A percentile compares a stretch with the other conserved stretches of the same genome.
phyloP scores from a whole-genome alignment of 2,113 vertebrate genomes.

The Otis tarda region DNA sequence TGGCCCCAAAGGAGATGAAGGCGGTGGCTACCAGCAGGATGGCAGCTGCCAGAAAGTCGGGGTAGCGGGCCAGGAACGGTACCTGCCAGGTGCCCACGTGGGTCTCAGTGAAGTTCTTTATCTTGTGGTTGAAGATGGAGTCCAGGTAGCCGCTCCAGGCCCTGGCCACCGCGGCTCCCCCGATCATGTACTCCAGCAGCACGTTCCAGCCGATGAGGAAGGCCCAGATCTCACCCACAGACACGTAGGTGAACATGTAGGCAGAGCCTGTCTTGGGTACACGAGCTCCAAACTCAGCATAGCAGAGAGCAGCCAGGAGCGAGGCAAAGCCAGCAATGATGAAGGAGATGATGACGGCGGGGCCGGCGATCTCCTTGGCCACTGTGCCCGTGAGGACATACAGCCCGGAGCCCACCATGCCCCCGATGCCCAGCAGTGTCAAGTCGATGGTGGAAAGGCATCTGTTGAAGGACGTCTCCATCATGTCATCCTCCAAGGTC shows the following conservation, averaged over 20 bases:
- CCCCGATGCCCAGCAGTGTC: conserved; percentile 88
- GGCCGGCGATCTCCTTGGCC: conserved; percentile 89
- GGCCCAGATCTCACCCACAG: conserved; percentile 94
- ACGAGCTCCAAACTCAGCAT: conserved; percentile 92
- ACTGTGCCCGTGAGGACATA: conserved; percentile 94
- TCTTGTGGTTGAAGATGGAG: conserved; percentile 90
- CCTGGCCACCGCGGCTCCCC: conserved; percentile 89
- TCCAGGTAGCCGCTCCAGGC: conserved; percentile 97
- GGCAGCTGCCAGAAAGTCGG: conserved; percentile 87
- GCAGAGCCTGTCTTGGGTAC: conserved; percentile 95
- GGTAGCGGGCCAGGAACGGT: conserved; percentile 88
- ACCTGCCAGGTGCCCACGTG: conserved; percentile 87
- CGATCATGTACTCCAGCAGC: conserved; percentile 93
- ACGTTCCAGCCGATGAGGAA: conserved; percentile 98
- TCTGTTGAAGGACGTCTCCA: conserved; percentile 89
- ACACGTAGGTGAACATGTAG: conserved; percentile 97
- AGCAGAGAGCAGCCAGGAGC: conserved; percentile 91
- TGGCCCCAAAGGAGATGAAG: conserved; percentile 93
- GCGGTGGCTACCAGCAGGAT: conserved; percentile 85
- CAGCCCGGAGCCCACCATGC: conserved; percentile 94
- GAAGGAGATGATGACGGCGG: conserved; percentile 88
- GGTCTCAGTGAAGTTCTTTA: conserved; percentile 91
- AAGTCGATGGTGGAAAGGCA: conserved; percentile 92
- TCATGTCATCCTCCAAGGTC: conserved; percentile 87
- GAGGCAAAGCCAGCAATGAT: conserved; percentile 88